Evolutionary conservation across 2,888 invertebrate species (phyloP).

Genomic region (Tipula lateralis): DNA sequence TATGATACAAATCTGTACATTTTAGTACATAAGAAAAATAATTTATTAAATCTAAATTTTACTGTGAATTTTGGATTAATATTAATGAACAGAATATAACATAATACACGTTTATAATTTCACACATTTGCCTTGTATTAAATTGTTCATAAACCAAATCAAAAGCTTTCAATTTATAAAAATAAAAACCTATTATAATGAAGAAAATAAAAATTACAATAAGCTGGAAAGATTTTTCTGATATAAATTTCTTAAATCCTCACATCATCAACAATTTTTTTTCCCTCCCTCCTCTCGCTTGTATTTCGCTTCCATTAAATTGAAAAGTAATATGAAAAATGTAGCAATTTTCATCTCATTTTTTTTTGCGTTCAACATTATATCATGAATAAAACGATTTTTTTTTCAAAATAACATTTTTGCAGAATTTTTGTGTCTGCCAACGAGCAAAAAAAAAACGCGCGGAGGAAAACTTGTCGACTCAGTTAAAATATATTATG

Average conservation of each 20-base stretch:
- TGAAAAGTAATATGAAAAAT: constrained; percentile 19
- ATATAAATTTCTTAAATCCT: background rate
- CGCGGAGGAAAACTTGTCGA: background rate
- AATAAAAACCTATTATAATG: background rate
- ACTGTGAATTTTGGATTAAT: too few species aligned
- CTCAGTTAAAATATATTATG: background rate
- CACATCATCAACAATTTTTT: background rate
- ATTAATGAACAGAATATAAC: background rate
- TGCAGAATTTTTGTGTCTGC: constrained; percentile 4
- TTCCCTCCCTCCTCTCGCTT: background rate
- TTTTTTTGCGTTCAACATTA: background rate
- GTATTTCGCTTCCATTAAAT: background rate
- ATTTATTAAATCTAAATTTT: too few species aligned
- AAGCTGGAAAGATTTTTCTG: background rate
- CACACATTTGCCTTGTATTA: background rate
- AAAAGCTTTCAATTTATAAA: background rate
- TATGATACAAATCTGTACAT: too few species aligned
- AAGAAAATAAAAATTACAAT: background rate
- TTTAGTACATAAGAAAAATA: too few species aligned
- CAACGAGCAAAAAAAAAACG: background rate
- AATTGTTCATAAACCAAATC: background rate
- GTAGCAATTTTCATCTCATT: background rate
- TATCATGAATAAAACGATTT: background rate
- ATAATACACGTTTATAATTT: background rate
- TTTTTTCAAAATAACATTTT: background rate